phyloP scores from a whole-genome alignment of 2,797 vertebrate genomes.

The Lutjanus argentimaculatus region DNA sequence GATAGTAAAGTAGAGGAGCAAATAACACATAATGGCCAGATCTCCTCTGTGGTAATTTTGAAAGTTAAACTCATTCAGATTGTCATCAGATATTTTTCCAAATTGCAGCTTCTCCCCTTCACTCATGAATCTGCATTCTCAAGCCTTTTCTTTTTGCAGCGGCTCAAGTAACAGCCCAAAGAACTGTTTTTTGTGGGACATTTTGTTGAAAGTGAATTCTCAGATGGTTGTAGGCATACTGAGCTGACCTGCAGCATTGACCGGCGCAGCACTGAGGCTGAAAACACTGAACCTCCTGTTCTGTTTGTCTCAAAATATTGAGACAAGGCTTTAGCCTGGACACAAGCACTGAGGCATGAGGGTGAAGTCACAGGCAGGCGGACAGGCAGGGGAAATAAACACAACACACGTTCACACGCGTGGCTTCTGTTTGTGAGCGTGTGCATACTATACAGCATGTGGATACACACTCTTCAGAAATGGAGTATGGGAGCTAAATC shows the following conservation, averaged over 20 bases:
- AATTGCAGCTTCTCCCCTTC: background rate
- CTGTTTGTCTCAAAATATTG: conserved; percentile 51
- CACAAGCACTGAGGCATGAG: conserved; percentile 38
- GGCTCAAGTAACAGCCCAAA: background rate
- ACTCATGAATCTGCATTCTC: no score
- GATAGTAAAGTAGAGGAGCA: background rate
- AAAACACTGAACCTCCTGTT: conserved; percentile 41
- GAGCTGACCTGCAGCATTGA: conserved; percentile 8
- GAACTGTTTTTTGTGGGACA: background rate
- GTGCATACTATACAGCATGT: background rate
- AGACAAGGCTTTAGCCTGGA: conserved; percentile 28
- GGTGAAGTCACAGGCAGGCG: conserved; percentile 10
- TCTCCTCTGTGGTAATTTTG: background rate
- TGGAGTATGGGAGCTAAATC: background rate
- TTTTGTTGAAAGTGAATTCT: background rate
- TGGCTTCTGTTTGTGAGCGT: background rate
- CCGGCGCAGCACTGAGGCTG: conserved; percentile 32
- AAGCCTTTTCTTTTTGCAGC: background rate
- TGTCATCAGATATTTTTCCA: background rate
- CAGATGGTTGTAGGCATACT: background rate
- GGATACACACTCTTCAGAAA: background rate
- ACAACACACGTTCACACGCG: background rate
- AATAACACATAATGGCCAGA: background rate
- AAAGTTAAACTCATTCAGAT: background rate
- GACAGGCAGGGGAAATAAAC: conserved; percentile 18